Base-by-base conservation (phyloP, 2,113 vertebrate genomes). In the Protomyctophum bolini region DNA sequence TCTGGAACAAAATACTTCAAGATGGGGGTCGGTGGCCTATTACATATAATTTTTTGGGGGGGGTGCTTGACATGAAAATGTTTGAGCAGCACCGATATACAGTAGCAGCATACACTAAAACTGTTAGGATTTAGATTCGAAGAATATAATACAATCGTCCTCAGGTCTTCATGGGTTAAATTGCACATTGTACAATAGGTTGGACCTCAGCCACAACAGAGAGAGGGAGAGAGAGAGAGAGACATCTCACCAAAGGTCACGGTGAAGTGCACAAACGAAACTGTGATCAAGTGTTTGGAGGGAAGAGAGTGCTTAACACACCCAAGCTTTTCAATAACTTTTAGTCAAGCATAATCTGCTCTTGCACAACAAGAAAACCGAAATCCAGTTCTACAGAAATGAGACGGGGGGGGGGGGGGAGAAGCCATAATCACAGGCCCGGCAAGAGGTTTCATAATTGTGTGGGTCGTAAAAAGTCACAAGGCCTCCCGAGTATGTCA, bases 331-430 rank as follows among this genome's bases (percentile, higher is more conserved):
- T 7, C 2, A 45, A 46, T 60, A 60, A n/a, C 29, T n/a, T 21
- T 8, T 15, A 60, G 51, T 74, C 59, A 68, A 54, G 68, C 54
- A 33, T 8, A 79, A 80, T 68, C 60, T 72, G 75, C 68, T 69
- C 63, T 66, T 75, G 73, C 73, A 66, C 1, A 58, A 77, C 46
- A 3, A 41, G 1, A 45, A 72, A 21, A 15, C 64, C 9, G 21
- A 15, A 64, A 71, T 61, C 50, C 51, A 50, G 58, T 45, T 72
- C 68, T 8, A 57, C 15, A n/a, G 41, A 60, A 63, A 57, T 49
- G 28, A 12, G 14, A 49, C 9, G 64, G 49, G 11, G 68, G n/a
- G n/a, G n/a, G n/a, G n/a, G n/a, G n/a, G n/a, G n/a, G n/a, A n/a
- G n/a, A 66, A 59, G 21, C 6, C 49, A 51, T 45, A 28, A 51